Conservation (phyloP, 2,113 vertebrate genomes). For the Mixornis gularis region DNA sequence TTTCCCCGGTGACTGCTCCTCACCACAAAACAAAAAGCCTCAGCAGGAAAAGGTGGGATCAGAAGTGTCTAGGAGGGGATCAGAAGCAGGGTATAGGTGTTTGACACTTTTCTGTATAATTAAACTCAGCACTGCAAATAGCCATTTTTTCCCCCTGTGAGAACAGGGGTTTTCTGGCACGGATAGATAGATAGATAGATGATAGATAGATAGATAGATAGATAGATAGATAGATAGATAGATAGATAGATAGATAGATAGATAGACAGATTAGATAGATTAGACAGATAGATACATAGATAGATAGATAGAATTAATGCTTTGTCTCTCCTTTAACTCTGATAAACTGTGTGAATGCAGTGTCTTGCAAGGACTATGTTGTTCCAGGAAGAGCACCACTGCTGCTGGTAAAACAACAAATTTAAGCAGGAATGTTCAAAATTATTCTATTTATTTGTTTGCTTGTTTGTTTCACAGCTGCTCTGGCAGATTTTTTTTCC, state of each 20-base stretch:
- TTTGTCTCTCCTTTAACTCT: neutral
- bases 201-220: neutral
- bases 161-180: neutral
- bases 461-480: neutral
- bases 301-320: neutral
- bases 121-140: rapidly evolving
- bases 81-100: neutral
- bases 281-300: neutral
- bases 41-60: neutral
- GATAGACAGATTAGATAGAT: neutral
- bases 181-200: neutral
- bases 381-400: neutral
- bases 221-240: neutral
- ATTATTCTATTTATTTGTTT: neutral
- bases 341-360: neutral
- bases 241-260: neutral
- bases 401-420: neutral
- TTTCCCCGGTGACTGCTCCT: neutral
- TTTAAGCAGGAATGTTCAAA: neutral
- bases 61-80: neutral
- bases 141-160: rapidly evolving
- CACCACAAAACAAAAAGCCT: neutral
- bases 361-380: neutral
- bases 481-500: neutral
- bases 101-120: neutral